Evolutionary conservation across 2,113 vertebrate species (phyloP).

Genomic region (Sphaerodactylus townsendi): DNA sequence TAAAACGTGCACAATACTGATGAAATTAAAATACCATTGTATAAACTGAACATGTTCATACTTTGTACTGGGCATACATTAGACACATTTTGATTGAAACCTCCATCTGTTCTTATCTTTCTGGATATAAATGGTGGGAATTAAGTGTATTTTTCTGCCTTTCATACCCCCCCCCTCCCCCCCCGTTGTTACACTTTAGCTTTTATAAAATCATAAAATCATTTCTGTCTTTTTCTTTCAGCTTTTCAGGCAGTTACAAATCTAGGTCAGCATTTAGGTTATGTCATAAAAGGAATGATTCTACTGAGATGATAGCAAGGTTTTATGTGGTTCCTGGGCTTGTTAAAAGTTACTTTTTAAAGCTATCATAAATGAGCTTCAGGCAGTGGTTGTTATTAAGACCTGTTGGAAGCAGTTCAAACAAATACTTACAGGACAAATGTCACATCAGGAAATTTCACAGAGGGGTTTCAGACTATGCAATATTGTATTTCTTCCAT

Average conservation of each 20-base stretch:
- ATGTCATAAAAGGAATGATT: conserved; percentile 41
- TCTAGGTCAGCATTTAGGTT: conserved; percentile 8
- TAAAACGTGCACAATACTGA: no score
- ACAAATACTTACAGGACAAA: background rate
- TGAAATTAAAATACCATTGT: background rate
- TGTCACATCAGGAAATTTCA: background rate
- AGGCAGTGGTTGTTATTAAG: background rate
- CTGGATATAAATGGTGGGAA: background rate
- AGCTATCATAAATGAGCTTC: conserved; percentile 3
- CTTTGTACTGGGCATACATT: background rate
- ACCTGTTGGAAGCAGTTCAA: background rate
- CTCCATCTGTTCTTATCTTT: background rate
- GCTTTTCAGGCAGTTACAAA: background rate
- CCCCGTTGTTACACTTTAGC: conserved; percentile 21
- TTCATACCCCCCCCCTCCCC: background rate
- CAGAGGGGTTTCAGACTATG: background rate
- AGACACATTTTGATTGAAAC: background rate
- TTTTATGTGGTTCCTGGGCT: conserved; percentile 13
- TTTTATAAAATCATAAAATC: conserved; percentile 14
- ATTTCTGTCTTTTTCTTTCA: conserved; percentile 17
- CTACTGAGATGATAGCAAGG: background rate
- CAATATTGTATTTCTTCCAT: background rate
- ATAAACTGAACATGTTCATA: background rate
- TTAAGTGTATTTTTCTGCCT: conserved; percentile 28
- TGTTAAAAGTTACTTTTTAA: conserved; percentile 44